Evolutionary conservation across 53 echinoderm and acorn worm genomes (phyloP), one percentile per base, ranked within the genome.

Genomic region (Zoroaster sp.): DNA sequence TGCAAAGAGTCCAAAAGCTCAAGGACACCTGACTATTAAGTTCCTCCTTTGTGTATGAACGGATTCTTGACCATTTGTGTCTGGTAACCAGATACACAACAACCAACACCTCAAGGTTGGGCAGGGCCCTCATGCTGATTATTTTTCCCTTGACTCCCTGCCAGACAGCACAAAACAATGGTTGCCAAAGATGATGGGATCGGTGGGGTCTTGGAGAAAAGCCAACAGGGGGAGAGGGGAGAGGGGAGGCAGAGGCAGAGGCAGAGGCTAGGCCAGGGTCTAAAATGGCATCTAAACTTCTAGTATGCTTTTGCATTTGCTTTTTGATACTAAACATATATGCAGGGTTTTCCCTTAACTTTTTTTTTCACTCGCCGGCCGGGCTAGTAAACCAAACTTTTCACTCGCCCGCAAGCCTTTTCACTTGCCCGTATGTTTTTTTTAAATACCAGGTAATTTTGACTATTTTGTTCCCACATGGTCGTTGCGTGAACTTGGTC

Each of bases 41-140:
- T 38, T 23, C 3, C 37, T 37, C 78, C 36, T 37, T 78, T 63
- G 63, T 63, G 78, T 63, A 36, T n/a, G n/a, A n/a, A n/a, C n/a
- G n/a, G n/a, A n/a, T 54, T 78, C 78, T 78, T 78, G 63, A 78
- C 78, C 78, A 78, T 36, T 78, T 52, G 52, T 77, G 78, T 42
- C 52, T 2, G 78, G 55, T 78, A 78, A 78, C 55, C 54, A 39
- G 59, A 33, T 12, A 15, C 35, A 40, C 59, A 1, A 39, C 14
- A 39, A 39, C 23, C 32, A 69, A 69, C 69, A 76, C 0, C 78
- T 78, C 78, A 78, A 78, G 78, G 78, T 78, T 9, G 63, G 17
- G 32, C 4, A 75, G 5, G 17, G n/a, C 34, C 39, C 45, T 28
- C 40, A 10, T 17, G 34, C 15, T 49, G 14, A 3, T 32, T 14